phyloP scores from a whole-genome alignment of 2,113 vertebrate genomes.

The Ptychochromis oligacanthus region DNA sequence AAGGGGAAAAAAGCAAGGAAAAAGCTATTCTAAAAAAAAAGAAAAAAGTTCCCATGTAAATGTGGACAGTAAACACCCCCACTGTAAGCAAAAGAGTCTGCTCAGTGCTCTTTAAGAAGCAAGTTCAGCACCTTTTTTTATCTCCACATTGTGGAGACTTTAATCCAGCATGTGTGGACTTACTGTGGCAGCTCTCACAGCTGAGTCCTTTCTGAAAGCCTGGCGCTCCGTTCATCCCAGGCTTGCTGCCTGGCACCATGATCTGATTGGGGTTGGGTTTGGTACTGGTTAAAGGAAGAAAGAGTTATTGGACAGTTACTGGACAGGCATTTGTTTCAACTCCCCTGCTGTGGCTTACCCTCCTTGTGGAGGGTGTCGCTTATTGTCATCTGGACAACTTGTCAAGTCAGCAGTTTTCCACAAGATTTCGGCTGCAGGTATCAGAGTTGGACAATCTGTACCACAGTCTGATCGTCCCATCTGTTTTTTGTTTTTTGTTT shows the following conservation, averaged over 20 bases:
- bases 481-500: no score
- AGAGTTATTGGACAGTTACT: background rate
- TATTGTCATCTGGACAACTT: no score
- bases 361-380: no score
- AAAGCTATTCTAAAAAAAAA: no score
- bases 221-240: conserved; percentile 90
- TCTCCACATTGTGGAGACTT: no score
- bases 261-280: conserved; percentile 97
- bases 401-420: no score
- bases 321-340: background rate
- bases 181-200: conserved; percentile 95
- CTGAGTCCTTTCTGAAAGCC: conserved; percentile 92
- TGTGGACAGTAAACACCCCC: background rate
- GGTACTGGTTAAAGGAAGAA: conserved; percentile 75
- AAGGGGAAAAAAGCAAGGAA: no score
- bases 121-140: accelerated
- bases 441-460: no score
- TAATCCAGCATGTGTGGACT: conserved; percentile 66
- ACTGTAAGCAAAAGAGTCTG: background rate
- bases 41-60: no score
- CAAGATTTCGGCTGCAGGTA: no score
- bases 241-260: conserved; percentile 89
- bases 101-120: no score
- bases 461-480: no score
- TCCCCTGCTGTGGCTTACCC: background rate